Conservation (phyloP, 2,888 invertebrate species). For the Agonopterix arenella region DNA sequence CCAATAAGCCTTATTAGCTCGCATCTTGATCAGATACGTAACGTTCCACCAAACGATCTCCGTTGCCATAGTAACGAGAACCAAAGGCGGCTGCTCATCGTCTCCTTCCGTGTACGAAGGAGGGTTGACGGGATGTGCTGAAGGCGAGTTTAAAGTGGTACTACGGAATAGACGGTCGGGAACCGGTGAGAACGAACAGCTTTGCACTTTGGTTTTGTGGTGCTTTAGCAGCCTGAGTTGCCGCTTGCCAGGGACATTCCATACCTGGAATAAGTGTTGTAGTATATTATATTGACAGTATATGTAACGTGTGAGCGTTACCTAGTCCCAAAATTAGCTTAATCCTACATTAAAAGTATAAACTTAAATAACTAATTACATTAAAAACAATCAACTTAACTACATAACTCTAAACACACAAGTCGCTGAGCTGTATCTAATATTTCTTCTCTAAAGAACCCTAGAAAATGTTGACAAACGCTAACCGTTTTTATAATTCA, state of each 20-base stretch:
- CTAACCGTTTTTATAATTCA: too few relatives aligned
- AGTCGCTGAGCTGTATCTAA: too few relatives aligned
- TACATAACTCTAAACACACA: too few relatives aligned
- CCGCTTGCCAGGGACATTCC: constrained; percentile 60
- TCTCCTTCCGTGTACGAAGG: constrained; percentile 17
- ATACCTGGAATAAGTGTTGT: constrained; percentile 42
- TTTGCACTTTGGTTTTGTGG: constrained; percentile 72
- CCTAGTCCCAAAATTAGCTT: too few relatives aligned
- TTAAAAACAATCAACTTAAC: too few relatives aligned
- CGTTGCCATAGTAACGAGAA: constrained; percentile 74
- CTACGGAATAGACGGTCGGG: constrained; percentile 48
- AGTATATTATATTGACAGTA: too few relatives aligned
- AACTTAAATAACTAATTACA: too few relatives aligned
- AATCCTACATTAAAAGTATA: too few relatives aligned
- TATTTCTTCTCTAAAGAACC: too few relatives aligned
- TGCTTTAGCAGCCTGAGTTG: constrained; percentile 58
- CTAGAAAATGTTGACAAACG: too few relatives aligned
- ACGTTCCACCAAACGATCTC: constrained; percentile 79
- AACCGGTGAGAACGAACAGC: constrained; percentile 70
- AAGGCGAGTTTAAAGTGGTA: constrained; percentile 16
- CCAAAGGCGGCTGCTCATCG: constrained; percentile 54
- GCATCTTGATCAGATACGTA: constrained; percentile 41
- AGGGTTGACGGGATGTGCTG: constrained; percentile 10
- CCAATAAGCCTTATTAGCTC: constrained; percentile 31
- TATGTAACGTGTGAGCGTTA: too few relatives aligned